phyloP scores from a whole-genome alignment of 2,797 vertebrate genomes.

The Acanthis flammea region DNA sequence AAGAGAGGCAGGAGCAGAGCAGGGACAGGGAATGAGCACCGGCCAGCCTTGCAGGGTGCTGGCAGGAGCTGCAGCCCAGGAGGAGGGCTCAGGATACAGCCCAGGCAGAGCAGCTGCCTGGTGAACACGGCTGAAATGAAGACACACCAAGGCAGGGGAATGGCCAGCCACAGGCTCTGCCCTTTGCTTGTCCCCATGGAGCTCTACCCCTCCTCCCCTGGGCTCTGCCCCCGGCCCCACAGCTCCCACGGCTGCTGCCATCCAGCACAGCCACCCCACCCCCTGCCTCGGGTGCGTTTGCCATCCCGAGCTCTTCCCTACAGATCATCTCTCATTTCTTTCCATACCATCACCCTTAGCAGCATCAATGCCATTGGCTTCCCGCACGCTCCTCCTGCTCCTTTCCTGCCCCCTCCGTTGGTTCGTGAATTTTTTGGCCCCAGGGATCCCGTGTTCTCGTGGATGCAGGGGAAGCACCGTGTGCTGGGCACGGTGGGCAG shows the following conservation, averaged over 20 bases:
- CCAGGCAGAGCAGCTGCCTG: background rate
- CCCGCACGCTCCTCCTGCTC: background rate
- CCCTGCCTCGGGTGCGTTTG: background rate
- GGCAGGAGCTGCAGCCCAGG: background rate
- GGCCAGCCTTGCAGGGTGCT: background rate
- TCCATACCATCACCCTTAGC: background rate
- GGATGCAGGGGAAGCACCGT: constrained; percentile 36
- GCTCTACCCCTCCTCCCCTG: background rate
- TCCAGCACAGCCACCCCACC: background rate
- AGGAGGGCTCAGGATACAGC: background rate
- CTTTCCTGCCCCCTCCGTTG: background rate
- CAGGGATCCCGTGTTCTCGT: constrained; percentile 39
- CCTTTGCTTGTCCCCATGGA: background rate
- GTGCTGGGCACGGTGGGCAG: constrained; percentile 9
- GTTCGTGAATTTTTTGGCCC: constrained; percentile 47
- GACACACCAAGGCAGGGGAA: background rate
- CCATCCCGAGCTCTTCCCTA: background rate
- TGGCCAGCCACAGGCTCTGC: background rate
- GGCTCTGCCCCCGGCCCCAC: background rate
- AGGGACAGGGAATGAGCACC: background rate
- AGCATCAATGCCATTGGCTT: background rate
- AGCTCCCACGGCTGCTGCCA: background rate
- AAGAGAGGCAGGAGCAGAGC: background rate
- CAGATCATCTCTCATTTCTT: background rate
- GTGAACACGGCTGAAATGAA: fast-evolving